A percentile compares a stretch with the other conserved stretches of the same genome.
These are phyloP conservation scores for Epinephelus fuscoguttatus DNA, from an alignment of 2,113 vertebrate genomes.

Conservation along the genomic window DNA sequence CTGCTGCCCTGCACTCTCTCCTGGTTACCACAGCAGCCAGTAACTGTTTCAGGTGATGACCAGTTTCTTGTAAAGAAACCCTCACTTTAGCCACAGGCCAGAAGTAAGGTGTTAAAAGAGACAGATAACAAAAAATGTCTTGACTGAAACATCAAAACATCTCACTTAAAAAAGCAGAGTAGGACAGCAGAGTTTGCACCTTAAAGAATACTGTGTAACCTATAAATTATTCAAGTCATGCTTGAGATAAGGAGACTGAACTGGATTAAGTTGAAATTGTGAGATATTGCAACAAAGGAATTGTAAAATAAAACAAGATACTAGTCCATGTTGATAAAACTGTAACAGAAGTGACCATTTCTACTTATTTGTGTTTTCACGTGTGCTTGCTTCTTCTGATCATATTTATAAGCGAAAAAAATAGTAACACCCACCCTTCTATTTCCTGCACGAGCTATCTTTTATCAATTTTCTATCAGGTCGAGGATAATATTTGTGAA, in stretches of 20 bases:
- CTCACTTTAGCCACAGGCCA: neutral
- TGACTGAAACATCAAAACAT: neutral
- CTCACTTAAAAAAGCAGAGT: neutral
- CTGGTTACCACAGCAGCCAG: slow-evolving; percentile 27
- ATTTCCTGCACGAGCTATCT: neutral
- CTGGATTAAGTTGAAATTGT: neutral
- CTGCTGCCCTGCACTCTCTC: slow-evolving; percentile 7
- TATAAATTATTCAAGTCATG: neutral
- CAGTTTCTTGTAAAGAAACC: slow-evolving; percentile 13
- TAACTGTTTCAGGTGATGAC: slow-evolving; percentile 10
- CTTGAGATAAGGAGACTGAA: neutral
- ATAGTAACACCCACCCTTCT: slow-evolving; percentile 9
- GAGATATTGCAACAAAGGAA: neutral
- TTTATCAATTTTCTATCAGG: slow-evolving; percentile 48
- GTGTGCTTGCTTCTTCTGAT: slow-evolving; percentile 15
- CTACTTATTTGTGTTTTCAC: neutral
- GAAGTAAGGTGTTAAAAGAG: neutral
- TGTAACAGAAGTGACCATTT: neutral
- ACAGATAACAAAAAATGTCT: neutral
- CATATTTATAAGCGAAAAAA: neutral
- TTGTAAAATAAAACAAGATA: neutral
- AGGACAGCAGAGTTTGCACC: neutral
- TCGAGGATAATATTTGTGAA: slow-evolving; percentile 27
- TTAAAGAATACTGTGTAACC: neutral
- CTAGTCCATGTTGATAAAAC: neutral